phyloP scores from a whole-genome alignment of 2,797 vertebrate genomes.

The Monodelphis domestica region DNA sequence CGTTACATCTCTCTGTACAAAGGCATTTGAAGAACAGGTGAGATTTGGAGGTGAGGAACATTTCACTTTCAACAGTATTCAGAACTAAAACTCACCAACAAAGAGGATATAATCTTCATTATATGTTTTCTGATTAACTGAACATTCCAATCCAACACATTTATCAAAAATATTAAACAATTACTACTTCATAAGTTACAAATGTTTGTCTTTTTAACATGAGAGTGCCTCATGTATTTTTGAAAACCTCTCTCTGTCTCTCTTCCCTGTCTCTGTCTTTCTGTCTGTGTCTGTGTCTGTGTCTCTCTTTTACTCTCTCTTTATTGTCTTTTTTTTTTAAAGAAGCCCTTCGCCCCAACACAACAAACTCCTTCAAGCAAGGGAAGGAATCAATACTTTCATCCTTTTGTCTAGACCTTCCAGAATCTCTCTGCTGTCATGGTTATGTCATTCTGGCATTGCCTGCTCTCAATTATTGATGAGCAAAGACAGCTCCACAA shows the following conservation, averaged over 20 bases:
- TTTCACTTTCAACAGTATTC: not conserved
- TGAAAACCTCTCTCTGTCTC: too few relatives aligned
- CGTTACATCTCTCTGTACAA: not conserved
- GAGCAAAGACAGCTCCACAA: conserved; percentile 52
- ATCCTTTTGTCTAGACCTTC: conserved; percentile 35
- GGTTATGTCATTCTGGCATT: conserved; percentile 31
- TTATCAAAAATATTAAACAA: not conserved
- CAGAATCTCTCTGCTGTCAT: not conserved
- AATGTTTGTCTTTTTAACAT: not conserved
- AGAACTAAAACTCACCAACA: not conserved
- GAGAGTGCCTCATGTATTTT: not conserved
- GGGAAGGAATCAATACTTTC: not conserved
- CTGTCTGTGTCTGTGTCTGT: too few relatives aligned
- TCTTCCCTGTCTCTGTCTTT: too few relatives aligned
- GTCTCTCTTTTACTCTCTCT: not conserved
- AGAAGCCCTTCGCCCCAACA: conserved; percentile 1
- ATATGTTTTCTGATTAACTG: not conserved
- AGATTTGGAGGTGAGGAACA: not conserved
- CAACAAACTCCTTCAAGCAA: conserved; percentile 42
- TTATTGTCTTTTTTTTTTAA: not conserved
- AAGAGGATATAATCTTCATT: not conserved
- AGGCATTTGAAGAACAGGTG: not conserved
- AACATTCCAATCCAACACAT: not conserved
- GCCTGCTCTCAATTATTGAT: conserved; percentile 65
- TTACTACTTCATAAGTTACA: not conserved